These are phyloP conservation scores for Drosophila ohnishii DNA, from an alignment of 1,140 invertebrate genomes.

Conservation along the genomic window DNA sequence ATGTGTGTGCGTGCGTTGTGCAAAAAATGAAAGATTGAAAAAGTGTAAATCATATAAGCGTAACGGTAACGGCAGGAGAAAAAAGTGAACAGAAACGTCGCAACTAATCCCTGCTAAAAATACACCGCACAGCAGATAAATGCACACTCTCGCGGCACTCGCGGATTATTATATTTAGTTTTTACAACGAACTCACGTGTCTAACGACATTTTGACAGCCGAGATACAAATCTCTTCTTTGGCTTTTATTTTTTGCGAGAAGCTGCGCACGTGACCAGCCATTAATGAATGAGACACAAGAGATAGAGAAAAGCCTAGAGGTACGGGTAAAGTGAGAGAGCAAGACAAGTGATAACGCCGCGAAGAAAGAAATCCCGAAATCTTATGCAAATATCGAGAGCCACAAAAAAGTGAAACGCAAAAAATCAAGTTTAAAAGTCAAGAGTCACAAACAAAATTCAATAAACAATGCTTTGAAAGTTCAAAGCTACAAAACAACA, in stretches of 20 bases:
- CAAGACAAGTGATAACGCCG: constrained; percentile 33
- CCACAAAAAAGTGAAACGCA: constrained; percentile 53
- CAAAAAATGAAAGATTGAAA: constrained; percentile 25
- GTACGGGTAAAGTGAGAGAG: constrained; percentile 13
- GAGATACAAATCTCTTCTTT: constrained; percentile 43
- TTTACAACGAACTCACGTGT: constrained; percentile 51
- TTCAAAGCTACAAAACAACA: constrained; percentile 51
- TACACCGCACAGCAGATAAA: constrained; percentile 43
- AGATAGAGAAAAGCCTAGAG: not conserved
- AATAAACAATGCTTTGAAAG: constrained; percentile 63
- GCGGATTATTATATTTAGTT: constrained; percentile 30
- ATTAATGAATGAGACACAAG: constrained; percentile 51
- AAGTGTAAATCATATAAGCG: constrained; percentile 33
- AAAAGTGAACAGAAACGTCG: constrained; percentile 17
- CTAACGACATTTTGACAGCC: constrained; percentile 36
- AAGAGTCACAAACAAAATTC: constrained; percentile 38
- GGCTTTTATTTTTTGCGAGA: constrained; percentile 8
- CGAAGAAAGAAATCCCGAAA: constrained; percentile 40
- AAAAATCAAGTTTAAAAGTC: constrained; percentile 59
- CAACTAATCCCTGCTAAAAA: constrained; percentile 58
- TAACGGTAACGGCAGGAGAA: constrained; percentile 41
- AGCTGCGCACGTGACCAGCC: constrained; percentile 67
- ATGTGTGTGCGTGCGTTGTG: constrained; percentile 24
- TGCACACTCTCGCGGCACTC: constrained; percentile 6
- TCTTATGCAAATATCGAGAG: constrained; percentile 45